Percentiles rank a stretch among this genome's conserved stretches.
Conservation (phyloP, 2,888 invertebrate species). For the Diaprepes abbreviatus region DNA sequence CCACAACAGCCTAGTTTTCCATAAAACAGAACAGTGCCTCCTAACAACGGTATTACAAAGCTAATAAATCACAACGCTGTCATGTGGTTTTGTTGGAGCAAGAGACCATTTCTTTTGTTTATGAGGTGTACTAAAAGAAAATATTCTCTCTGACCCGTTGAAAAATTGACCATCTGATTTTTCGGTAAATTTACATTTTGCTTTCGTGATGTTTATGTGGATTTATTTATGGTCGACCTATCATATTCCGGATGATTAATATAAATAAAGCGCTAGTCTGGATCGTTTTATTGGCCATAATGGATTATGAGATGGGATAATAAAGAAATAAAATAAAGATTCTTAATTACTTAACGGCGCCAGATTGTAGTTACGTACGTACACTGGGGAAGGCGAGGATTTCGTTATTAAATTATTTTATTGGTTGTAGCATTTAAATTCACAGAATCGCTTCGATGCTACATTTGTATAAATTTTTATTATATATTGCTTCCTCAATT, state of each 20-base stretch:
- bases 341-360: no score
- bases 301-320: no score
- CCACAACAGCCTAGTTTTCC: neutral
- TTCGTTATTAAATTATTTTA: no score
- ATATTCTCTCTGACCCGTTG: slow-evolving; percentile 23
- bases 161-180: slow-evolving; percentile 38
- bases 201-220: slow-evolving; percentile 1
- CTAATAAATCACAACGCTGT: slow-evolving; percentile 15
- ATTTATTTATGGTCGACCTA: neutral
- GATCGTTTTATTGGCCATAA: no score
- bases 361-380: no score
- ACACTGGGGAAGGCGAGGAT: no score
- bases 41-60: slow-evolving; percentile 1
- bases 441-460: no score
- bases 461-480: no score
- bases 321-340: no score
- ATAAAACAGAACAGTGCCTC: neutral
- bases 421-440: no score
- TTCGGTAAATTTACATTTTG: slow-evolving; percentile 39
- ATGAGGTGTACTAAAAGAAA: slow-evolving; percentile 28
- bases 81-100: slow-evolving; percentile 20
- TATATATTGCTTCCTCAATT: no score
- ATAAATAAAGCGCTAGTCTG: no score
- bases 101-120: slow-evolving; percentile 27
- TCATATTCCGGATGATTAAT: neutral